phyloP scores from a whole-genome alignment of 2,113 vertebrate genomes.

The Ancistrus triradiatus region DNA sequence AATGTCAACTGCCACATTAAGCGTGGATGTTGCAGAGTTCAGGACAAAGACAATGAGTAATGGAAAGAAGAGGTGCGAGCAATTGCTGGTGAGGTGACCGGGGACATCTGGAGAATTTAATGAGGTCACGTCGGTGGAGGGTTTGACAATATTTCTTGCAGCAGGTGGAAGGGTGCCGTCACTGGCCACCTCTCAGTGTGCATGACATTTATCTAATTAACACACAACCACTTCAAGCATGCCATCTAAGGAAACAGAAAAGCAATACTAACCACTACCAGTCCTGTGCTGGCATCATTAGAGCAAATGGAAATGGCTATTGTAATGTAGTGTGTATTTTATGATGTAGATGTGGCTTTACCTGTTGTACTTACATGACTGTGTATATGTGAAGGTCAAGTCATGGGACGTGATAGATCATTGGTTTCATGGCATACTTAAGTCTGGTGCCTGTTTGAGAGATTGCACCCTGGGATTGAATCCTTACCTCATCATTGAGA shows the following conservation, averaged over 20 bases:
- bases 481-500: neutral
- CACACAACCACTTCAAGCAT: slow-evolving; percentile 40
- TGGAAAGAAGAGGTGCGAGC: slow-evolving; percentile 13
- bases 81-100: slow-evolving; percentile 41
- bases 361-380: neutral
- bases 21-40: slow-evolving; percentile 10
- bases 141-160: slow-evolving; percentile 57
- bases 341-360: neutral
- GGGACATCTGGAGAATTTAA: slow-evolving; percentile 62
- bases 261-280: slow-evolving; percentile 34
- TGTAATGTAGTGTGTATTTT: slow-evolving; percentile 30
- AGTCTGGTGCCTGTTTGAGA: neutral
- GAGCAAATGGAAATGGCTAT: slow-evolving; percentile 45
- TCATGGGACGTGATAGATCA: slow-evolving; percentile 34
- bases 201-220: slow-evolving; percentile 67
- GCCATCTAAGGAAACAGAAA: slow-evolving; percentile 10
- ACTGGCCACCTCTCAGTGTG: slow-evolving; percentile 44
- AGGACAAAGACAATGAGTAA: neutral
- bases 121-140: slow-evolving; percentile 58
- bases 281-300: no score
- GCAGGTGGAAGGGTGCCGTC: slow-evolving; percentile 49
- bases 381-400: slow-evolving; percentile 29
- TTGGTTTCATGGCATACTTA: slow-evolving; percentile 19
- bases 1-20: slow-evolving; percentile 21
- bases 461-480: slow-evolving; percentile 9